Evolutionary conservation across 2,888 invertebrate species (phyloP).

Genomic region (Pristionchus mayeri): DNA sequence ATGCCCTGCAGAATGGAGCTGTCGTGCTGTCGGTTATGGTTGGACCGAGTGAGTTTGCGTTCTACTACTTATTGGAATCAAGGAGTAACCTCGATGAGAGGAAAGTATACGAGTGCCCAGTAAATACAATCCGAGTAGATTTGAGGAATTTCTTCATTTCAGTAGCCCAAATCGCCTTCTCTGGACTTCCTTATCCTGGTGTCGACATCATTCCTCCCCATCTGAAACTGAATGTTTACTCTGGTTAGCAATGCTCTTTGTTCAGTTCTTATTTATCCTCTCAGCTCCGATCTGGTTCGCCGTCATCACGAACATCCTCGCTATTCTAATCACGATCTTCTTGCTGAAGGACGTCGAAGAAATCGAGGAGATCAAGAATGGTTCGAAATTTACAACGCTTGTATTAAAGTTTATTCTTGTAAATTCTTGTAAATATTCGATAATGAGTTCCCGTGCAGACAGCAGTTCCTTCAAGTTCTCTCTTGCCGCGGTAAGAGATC

Average conservation of each 20-base stretch:
- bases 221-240: neutral
- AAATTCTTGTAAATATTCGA: too few species aligned
- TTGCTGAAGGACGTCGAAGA: neutral
- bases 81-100: too few species aligned
- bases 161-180: constrained; percentile 29
- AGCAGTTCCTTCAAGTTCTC: neutral
- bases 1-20: neutral
- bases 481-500: neutral
- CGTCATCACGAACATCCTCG: constrained; percentile 23
- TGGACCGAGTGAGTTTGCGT: neutral
- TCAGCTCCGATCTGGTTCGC: constrained; percentile 45
- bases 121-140: too few species aligned
- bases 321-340: neutral
- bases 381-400: too few species aligned
- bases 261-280: neutral
- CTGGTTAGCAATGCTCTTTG: neutral
- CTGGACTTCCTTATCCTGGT: constrained; percentile 28
- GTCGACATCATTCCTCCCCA: neutral
- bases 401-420: too few species aligned
- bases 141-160: neutral
- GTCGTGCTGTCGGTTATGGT: neutral
- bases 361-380: neutral
- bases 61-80: too few species aligned
- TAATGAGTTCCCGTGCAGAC: neutral
- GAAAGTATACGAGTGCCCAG: too few species aligned